Evolutionary conservation across 1,140 invertebrate genomes (phyloP).

Genomic region (Drosophila pallidifrons): DNA sequence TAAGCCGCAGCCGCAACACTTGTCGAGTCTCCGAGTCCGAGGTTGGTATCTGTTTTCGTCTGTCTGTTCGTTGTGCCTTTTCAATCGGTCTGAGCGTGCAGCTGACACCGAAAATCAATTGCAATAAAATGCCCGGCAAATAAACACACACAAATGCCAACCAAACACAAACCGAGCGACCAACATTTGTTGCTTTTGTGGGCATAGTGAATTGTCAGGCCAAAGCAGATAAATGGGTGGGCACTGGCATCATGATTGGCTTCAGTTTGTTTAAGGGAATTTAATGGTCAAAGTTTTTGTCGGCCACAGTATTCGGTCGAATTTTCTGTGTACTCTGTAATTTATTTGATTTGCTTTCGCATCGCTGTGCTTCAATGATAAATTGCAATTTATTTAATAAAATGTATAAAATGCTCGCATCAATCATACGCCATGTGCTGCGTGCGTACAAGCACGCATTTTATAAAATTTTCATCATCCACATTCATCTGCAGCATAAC

Average conservation of each 20-base stretch:
- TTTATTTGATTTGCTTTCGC: slow-evolving; percentile 75
- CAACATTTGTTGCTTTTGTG: slow-evolving; percentile 15
- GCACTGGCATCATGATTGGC: slow-evolving; percentile 57
- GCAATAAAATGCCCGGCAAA: slow-evolving; percentile 70
- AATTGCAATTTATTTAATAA: slow-evolving; percentile 77
- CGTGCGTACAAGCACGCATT: slow-evolving; percentile 13
- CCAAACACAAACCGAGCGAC: not conserved
- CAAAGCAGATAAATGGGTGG: not conserved
- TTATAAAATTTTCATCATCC: slow-evolving; percentile 28
- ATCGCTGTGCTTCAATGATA: slow-evolving; percentile 52
- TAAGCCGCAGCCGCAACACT: slow-evolving; percentile 78
- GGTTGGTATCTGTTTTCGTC: slow-evolving; percentile 27
- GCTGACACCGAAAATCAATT: slow-evolving; percentile 82
- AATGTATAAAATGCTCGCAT: slow-evolving; percentile 63
- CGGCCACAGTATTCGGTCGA: slow-evolving; percentile 20
- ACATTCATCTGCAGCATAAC: not conserved
- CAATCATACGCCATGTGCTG: slow-evolving; percentile 80
- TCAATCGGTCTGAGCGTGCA: slow-evolving; percentile 53
- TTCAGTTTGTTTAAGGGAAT: slow-evolving; percentile 67
- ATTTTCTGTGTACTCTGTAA: slow-evolving; percentile 38
- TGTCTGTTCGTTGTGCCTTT: not conserved
- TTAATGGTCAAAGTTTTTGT: slow-evolving; percentile 75
- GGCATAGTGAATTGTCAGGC: not conserved
- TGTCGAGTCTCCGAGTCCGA: slow-evolving; percentile 36
- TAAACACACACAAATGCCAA: slow-evolving; percentile 60